A percentile compares a stretch with the other conserved stretches of the same genome.
phyloP scores from a whole-genome alignment of 2,113 vertebrate genomes.

The Nycticorax nycticorax region DNA sequence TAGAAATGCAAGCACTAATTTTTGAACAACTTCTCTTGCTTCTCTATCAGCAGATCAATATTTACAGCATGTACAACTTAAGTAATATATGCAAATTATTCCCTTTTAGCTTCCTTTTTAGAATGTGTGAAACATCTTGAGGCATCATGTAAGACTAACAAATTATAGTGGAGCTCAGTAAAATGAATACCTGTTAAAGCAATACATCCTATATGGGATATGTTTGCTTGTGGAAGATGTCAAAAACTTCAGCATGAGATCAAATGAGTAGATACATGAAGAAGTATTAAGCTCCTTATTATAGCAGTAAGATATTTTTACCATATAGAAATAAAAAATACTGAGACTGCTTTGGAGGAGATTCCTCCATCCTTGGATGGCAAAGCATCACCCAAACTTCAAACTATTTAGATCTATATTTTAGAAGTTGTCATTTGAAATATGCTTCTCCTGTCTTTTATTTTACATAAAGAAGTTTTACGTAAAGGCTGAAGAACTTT shows the following conservation, averaged over 20 bases:
- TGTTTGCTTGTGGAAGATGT: constrained; percentile 17
- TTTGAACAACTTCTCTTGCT: neutral
- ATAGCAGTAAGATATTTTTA: neutral
- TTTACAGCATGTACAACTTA: constrained; percentile 44
- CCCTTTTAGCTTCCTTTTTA: constrained; percentile 58
- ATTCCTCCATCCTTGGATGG: neutral
- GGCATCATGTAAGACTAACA: constrained; percentile 40
- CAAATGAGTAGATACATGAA: neutral
- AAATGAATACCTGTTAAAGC: constrained; percentile 68
- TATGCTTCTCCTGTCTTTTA: neutral
- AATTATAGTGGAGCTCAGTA: constrained; percentile 64
- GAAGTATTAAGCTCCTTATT: neutral
- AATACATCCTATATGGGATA: neutral
- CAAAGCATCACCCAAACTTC: neutral
- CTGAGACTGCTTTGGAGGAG: neutral
- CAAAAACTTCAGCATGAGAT: constrained; percentile 17
- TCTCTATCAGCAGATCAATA: constrained; percentile 18
- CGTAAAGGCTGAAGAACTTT: neutral
- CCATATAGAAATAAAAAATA: neutral
- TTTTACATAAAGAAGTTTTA: neutral
- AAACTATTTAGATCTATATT: neutral
- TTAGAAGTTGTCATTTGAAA: neutral
- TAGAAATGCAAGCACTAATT: neutral
- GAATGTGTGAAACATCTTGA: constrained; percentile 36
- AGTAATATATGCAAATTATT: constrained; percentile 71